Conservation (phyloP, 2,113 vertebrate genomes). For the Anolis sagrei region DNA sequence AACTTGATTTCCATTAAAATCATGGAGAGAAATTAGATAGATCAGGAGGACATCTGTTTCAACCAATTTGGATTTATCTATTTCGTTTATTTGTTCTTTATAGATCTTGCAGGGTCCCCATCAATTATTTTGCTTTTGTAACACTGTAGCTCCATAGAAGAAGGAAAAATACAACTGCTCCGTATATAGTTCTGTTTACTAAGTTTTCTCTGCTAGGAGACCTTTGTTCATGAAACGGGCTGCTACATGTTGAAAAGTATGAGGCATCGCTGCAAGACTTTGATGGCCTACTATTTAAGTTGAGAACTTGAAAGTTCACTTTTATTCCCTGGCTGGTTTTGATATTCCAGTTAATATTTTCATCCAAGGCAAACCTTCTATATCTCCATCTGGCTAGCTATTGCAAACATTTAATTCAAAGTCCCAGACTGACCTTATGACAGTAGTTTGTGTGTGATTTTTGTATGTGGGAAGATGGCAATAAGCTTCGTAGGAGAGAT, state of each 20-base stretch:
- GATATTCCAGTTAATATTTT: conserved; percentile 9
- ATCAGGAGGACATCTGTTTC: too few relatives aligned
- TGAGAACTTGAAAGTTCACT: background rate
- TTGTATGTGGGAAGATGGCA: background rate
- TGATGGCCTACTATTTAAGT: background rate
- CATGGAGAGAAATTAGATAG: background rate
- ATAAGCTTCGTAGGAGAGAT: background rate
- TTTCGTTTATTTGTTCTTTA: background rate
- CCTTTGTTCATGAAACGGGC: background rate
- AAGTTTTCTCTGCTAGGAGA: background rate
- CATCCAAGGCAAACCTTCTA: background rate
- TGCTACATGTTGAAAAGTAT: background rate
- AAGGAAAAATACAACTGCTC: background rate
- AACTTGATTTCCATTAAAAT: background rate
- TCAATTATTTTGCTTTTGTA: background rate
- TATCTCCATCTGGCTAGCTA: background rate
- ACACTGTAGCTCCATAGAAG: background rate
- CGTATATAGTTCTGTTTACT: background rate
- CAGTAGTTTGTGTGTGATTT: background rate
- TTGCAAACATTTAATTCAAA: conserved; percentile 2
- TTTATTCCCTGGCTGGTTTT: conserved; percentile 3
- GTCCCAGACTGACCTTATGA: background rate
- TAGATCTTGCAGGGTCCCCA: background rate
- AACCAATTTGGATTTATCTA: background rate
- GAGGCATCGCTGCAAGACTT: conserved; percentile 5